phyloP scores from a whole-genome alignment of 2,797 vertebrate genomes.

The Chelonia mydas region DNA sequence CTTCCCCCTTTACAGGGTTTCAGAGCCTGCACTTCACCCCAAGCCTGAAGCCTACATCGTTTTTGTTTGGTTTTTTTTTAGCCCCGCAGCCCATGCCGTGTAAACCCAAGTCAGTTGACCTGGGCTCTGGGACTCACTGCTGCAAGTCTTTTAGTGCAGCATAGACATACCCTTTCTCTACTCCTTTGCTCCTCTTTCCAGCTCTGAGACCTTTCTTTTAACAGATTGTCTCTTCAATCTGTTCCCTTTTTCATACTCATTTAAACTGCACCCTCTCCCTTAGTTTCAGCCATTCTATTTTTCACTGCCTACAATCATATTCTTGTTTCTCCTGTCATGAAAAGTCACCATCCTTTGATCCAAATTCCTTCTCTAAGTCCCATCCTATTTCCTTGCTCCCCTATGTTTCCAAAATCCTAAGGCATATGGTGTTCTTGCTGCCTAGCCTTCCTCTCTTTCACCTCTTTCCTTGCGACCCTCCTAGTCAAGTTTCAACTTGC shows the following conservation, averaged over 20 bases:
- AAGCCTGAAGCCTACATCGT: too few species aligned
- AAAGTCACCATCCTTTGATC: background rate
- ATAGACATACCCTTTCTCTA: background rate
- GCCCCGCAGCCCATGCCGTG: too few species aligned
- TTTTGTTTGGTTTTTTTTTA: too few species aligned
- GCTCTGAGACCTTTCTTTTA: background rate
- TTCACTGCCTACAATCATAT: background rate
- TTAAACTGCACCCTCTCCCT: background rate
- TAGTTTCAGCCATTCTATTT: background rate
- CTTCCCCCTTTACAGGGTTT: too few species aligned
- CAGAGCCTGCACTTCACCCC: too few species aligned
- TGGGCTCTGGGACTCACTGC: too few species aligned
- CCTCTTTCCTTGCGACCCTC: background rate
- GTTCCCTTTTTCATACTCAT: background rate
- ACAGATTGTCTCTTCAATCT: background rate
- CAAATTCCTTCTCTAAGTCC: background rate
- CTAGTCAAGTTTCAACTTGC: background rate
- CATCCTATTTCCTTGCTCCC: background rate
- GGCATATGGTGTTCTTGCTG: accelerated
- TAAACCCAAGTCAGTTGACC: too few species aligned
- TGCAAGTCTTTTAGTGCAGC: too few species aligned
- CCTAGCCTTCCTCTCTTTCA: accelerated
- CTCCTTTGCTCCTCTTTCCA: background rate
- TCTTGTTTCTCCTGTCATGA: background rate
- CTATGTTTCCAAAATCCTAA: background rate